These are phyloP conservation scores for Drosophila hydei DNA, from an alignment of 1,140 invertebrate species.

Conservation along the genomic window DNA sequence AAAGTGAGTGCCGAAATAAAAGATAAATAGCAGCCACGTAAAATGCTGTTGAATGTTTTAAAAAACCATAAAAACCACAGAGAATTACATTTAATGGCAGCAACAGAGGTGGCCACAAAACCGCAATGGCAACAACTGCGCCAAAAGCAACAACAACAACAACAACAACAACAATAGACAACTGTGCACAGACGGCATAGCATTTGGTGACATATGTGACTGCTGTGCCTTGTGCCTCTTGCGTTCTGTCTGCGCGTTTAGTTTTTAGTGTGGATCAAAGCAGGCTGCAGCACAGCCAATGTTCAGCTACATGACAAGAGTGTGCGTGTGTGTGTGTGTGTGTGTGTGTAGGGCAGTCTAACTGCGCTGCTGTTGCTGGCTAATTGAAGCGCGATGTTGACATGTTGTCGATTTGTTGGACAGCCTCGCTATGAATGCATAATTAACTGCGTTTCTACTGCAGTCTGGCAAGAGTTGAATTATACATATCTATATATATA, in stretches of 20 bases:
- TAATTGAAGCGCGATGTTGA: slow-evolving; percentile 71
- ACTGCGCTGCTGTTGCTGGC: slow-evolving; percentile 28
- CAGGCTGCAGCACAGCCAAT: neutral
- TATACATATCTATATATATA: too few species aligned
- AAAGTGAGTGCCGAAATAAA: slow-evolving; percentile 60
- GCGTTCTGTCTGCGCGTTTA: slow-evolving; percentile 36
- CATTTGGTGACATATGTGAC: slow-evolving; percentile 44
- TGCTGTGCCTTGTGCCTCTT: neutral
- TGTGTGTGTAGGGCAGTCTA: slow-evolving; percentile 1
- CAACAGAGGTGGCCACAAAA: slow-evolving; percentile 53
- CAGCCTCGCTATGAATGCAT: slow-evolving; percentile 64
- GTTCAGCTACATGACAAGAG: slow-evolving; percentile 1
- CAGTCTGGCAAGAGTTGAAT: slow-evolving; percentile 55
- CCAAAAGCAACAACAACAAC: slow-evolving; percentile 23
- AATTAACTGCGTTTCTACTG: slow-evolving; percentile 51
- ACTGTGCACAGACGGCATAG: slow-evolving; percentile 12
- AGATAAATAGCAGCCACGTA: slow-evolving; percentile 82
- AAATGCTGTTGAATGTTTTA: slow-evolving; percentile 82
- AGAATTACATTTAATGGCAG: slow-evolving; percentile 81
- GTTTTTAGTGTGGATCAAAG: slow-evolving; percentile 21
- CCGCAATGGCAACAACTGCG: slow-evolving; percentile 67
- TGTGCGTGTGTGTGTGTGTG: neutral
- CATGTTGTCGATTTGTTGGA: slow-evolving; percentile 63
- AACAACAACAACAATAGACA: slow-evolving; percentile 18
- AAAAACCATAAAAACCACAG: slow-evolving; percentile 82